Evolutionary conservation across 2,113 vertebrate genomes (phyloP).

Genomic region (Forbesichthys agassizii): DNA sequence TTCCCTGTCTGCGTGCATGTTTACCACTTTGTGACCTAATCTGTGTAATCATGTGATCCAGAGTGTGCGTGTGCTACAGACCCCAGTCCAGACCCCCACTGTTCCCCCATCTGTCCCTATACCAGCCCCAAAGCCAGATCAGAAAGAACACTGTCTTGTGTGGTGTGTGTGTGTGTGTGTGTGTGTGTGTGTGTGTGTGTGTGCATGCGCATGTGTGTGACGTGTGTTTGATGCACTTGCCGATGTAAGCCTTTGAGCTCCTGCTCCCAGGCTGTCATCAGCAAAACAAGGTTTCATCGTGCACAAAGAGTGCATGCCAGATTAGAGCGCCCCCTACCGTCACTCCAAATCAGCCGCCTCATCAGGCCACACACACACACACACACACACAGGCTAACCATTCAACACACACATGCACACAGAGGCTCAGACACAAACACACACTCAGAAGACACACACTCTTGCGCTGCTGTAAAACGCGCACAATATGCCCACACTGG

Average conservation of each 20-base stretch:
- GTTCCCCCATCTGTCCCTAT: constrained; percentile 72
- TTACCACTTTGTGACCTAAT: constrained; percentile 51
- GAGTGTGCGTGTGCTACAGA: constrained; percentile 42
- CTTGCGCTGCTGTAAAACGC: too few relatives aligned
- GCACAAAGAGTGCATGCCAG: constrained; percentile 62
- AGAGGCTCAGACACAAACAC: background rate
- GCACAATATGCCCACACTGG: too few relatives aligned
- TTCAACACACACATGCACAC: constrained; percentile 4
- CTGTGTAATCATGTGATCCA: constrained; percentile 40
- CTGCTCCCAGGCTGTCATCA: constrained; percentile 62
- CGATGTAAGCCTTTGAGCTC: constrained; percentile 42
- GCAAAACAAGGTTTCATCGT: constrained; percentile 63
- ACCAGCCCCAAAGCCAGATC: constrained; percentile 64
- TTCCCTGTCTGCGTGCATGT: constrained; percentile 46
- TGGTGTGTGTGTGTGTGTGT: constrained; percentile 14
- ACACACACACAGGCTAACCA: background rate
- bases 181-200: constrained; percentile 16
- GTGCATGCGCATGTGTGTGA: constrained; percentile 16
- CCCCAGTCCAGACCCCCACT: constrained; percentile 66
- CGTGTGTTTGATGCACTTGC: constrained; percentile 36
- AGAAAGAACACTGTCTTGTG: constrained; percentile 61
- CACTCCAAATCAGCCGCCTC: constrained; percentile 63
- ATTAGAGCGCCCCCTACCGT: constrained; percentile 72
- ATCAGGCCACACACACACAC: constrained; percentile 45
- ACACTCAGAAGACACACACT: background rate